Evolutionary conservation across 2,888 invertebrate genomes (phyloP).

Genomic region (Siphlonurus alternatus): DNA sequence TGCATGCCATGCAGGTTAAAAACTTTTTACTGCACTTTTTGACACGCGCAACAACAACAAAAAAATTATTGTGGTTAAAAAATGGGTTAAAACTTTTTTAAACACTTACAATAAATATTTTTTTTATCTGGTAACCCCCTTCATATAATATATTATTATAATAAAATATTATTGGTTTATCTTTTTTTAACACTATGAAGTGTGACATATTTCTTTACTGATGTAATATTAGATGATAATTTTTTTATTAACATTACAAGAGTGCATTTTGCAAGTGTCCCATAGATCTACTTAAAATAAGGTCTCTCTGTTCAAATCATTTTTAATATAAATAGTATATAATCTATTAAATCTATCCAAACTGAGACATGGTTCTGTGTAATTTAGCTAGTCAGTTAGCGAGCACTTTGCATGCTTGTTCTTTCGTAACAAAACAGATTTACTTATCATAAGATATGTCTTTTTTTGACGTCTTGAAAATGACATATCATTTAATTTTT

Average conservation of each 20-base stretch:
- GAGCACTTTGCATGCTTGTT: too few relatives aligned
- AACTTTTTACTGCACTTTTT: background rate
- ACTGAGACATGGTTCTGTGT: too few relatives aligned
- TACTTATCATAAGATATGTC: too few relatives aligned
- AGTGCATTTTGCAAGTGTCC: too few relatives aligned
- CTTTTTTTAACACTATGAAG: background rate
- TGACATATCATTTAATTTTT: too few relatives aligned
- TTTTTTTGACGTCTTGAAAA: too few relatives aligned
- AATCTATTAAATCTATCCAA: too few relatives aligned
- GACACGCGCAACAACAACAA: background rate
- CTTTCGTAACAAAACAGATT: too few relatives aligned
- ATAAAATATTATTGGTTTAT: background rate
- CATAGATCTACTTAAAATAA: too few relatives aligned
- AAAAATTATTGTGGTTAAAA: background rate
- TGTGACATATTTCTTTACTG: background rate
- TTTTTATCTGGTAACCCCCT: background rate
- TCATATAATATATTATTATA: background rate
- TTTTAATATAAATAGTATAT: too few relatives aligned
- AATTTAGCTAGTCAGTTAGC: too few relatives aligned
- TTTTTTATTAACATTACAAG: background rate
- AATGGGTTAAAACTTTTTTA: background rate
- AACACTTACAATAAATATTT: background rate
- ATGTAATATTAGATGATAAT: background rate
- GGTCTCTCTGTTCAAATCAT: too few relatives aligned
- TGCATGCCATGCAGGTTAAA: background rate